These are phyloP conservation scores for Cantharis rustica DNA, from an alignment of 2,888 invertebrate genomes.

Conservation along the genomic window DNA sequence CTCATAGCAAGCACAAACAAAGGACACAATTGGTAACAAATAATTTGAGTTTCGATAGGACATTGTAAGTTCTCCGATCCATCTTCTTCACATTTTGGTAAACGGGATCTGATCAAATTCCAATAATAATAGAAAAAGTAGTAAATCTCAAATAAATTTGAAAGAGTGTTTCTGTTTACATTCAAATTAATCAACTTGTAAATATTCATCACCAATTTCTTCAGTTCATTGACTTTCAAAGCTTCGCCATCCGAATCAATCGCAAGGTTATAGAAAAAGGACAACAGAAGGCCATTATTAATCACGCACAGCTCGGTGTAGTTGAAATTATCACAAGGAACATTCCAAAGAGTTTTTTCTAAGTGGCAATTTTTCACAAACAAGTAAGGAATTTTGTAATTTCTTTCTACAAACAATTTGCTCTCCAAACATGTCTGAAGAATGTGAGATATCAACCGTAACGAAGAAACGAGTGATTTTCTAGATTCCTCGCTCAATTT, in stretches of 20 bases:
- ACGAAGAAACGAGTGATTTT: conserved; percentile 58
- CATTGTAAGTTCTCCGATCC: conserved; percentile 42
- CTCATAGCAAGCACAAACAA: conserved; percentile 58
- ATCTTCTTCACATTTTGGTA: conserved; percentile 3
- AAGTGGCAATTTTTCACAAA: conserved; percentile 54
- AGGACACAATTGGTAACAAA: conserved; percentile 68
- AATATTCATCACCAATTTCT: conserved; percentile 49
- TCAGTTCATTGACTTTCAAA: conserved; percentile 28
- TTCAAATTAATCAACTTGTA: conserved; percentile 54
- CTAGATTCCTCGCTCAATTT: conserved; percentile 56
- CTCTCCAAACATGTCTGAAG: conserved; percentile 56
- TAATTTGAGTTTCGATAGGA: conserved; percentile 64
- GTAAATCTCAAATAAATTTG: conserved; percentile 51
- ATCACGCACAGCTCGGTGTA: conserved; percentile 58
- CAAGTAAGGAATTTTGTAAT: conserved; percentile 48
- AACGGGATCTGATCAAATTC: conserved; percentile 52
- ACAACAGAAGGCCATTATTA: conserved; percentile 58
- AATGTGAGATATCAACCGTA: conserved; percentile 63
- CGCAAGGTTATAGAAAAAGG: conserved; percentile 48
- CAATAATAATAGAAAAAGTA: conserved; percentile 55
- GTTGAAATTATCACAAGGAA: conserved; percentile 54
- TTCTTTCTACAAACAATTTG: conserved; percentile 46
- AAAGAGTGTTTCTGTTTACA: conserved; percentile 46
- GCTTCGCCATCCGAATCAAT: conserved; percentile 10
- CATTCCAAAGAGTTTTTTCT: conserved; percentile 51